Conservation (phyloP, 2,113 vertebrate genomes). For the Megaceryle torquata region DNA sequence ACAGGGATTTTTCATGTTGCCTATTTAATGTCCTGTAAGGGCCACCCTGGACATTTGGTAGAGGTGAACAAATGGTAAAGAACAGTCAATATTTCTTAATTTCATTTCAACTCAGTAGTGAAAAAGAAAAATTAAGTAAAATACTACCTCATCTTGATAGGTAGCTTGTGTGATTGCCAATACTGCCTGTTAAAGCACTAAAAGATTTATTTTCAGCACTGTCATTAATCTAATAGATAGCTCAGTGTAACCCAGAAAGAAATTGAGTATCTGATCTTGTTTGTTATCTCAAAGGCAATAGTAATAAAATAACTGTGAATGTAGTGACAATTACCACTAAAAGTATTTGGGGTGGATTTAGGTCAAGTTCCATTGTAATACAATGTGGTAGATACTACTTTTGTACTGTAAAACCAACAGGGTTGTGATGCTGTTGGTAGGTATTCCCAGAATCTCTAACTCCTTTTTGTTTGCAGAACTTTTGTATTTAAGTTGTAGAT, state of each 20-base stretch:
- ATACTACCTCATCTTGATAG: background rate
- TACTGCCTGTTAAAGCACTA: background rate
- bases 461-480: background rate
- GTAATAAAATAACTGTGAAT: background rate
- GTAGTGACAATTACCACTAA: background rate
- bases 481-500: background rate
- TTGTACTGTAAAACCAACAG: background rate
- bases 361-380: background rate
- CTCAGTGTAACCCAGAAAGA: background rate
- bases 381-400: background rate
- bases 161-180: background rate
- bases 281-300: background rate
- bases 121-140: background rate
- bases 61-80: background rate
- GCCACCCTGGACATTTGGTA: background rate
- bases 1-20: background rate
- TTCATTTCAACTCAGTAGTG: background rate
- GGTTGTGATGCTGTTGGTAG: background rate
- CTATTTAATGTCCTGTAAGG: background rate
- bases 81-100: background rate
- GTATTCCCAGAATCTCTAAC: rapidly evolving
- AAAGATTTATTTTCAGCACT: background rate
- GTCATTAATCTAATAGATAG: background rate
- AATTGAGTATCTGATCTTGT: background rate
- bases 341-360: background rate